These are phyloP conservation scores for Fundulus diaphanus DNA, from an alignment of 2,797 vertebrate species.

Conservation along the genomic window DNA sequence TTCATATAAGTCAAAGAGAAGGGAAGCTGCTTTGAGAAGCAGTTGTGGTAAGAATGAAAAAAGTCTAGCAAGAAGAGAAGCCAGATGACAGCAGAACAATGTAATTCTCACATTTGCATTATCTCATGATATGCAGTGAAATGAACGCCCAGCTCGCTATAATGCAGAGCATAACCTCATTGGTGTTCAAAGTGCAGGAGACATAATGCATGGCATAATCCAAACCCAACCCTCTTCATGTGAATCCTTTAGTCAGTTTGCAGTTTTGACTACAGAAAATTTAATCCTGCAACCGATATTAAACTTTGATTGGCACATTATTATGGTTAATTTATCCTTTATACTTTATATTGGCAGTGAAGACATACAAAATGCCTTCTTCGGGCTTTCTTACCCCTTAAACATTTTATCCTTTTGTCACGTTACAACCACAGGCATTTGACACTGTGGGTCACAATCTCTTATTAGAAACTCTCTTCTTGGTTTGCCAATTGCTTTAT, in stretches of 20 bases:
- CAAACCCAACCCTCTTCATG: conserved; percentile 42
- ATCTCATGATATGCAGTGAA: conserved; percentile 51
- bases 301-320: conserved; percentile 3
- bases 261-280: conserved; percentile 7
- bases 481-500: too few species aligned
- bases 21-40: conserved; percentile 44
- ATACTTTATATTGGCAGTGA: not conserved
- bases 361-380: not conserved
- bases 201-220: conserved; percentile 49
- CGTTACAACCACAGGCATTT: not conserved
- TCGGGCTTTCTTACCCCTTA: not conserved
- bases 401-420: not conserved
- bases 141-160: conserved; percentile 43
- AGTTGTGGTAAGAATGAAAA: conserved; percentile 49
- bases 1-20: conserved; percentile 44
- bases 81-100: conserved; percentile 36
- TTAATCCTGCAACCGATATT: not conserved
- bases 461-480: too few species aligned
- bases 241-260: conserved; percentile 35
- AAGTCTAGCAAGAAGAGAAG: conserved; percentile 35
- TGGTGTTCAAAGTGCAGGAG: conserved; percentile 54
- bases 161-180: conserved; percentile 41
- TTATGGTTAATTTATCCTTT: not conserved
- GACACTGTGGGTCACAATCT: too few species aligned
- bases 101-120: conserved; percentile 61